A percentile compares a stretch with the other conserved stretches of the same genome.
Conservation (phyloP, 2,797 vertebrate species). For the Phylloscopus collybita region DNA sequence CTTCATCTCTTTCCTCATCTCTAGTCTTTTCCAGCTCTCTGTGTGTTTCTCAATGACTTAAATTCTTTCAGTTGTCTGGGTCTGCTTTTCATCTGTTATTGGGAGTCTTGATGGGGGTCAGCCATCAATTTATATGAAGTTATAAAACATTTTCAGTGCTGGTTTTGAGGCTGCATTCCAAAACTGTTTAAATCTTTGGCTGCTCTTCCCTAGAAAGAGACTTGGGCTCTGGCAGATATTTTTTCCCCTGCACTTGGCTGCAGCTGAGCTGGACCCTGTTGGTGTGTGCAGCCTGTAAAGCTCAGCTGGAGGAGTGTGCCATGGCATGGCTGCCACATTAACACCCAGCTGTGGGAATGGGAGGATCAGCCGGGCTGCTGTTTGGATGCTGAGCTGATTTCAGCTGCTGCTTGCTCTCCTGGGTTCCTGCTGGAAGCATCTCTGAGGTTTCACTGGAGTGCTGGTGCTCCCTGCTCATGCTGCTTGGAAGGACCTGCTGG, state of each 20-base stretch:
- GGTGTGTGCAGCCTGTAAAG: background rate
- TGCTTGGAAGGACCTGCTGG: background rate
- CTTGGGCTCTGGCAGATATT: background rate
- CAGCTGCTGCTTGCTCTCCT: background rate
- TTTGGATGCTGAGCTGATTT: background rate
- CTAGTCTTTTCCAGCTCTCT: background rate
- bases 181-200: background rate
- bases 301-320: background rate
- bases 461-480: background rate
- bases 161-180: background rate
- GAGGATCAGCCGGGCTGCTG: background rate
- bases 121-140: background rate
- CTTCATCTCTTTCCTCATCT: background rate
- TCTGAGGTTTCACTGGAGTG: background rate
- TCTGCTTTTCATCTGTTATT: background rate
- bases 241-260: background rate
- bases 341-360: background rate
- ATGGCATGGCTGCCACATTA: rapidly evolving
- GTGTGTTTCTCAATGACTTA: background rate
- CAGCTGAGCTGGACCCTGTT: background rate
- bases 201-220: background rate
- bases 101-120: background rate
- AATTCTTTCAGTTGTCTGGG: background rate
- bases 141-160: background rate
- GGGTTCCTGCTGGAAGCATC: background rate